Base-by-base conservation (phyloP, 2,113 vertebrate species). In the Lathamus discolor region DNA sequence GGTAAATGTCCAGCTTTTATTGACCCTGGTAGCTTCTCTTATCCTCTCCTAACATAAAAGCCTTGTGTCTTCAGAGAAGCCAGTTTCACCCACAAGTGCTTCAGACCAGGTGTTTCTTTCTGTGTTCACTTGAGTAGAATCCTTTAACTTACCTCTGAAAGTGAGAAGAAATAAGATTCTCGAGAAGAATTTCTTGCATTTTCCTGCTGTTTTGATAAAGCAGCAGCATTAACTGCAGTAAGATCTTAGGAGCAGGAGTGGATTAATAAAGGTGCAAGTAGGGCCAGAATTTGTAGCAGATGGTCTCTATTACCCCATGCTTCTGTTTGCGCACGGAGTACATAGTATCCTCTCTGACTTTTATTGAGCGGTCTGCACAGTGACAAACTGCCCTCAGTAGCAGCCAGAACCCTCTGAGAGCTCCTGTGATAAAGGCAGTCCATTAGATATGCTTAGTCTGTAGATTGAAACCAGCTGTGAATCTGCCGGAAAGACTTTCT, bases 401-500 rank as follows among this genome's bases (percentile, higher is more conserved):
- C 86, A 96, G 93, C 92, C 96, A 95, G 94, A 86, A 44, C 68
- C 66, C 70, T 86, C 0, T 72, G 95, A 95, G 92, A 92, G 77
- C 73, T 93, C n/a, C 67, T 88, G 81, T 90, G 91, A 95, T 94
- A 92, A 96, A 96, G 90, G 91, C 54, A 0, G 57, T 49, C 72
- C 63, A 95, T 94, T 97, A 95, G 90, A 92, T 97, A 94, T 96
- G 86, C 86, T 95, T 18, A 92, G 61, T 46, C 93, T 92, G 88
- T 91, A 41, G 70, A 94, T 48, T 92, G 93, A 92, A 96, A 82
- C 95, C 93, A 96, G 95, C 95, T 96, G 95, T 89, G 96, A 96
- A 85, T 86, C 93, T 96, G 95, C 92, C 70, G 35, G 84, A 89
- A 96, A 94, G 93, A 96, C 96, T 96, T 96, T 94, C 86, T 77